Evolutionary conservation across 2,888 invertebrate species (phyloP), one percentile per base, ranked within the genome.

Genomic region (Nemurella pictetii): DNA sequence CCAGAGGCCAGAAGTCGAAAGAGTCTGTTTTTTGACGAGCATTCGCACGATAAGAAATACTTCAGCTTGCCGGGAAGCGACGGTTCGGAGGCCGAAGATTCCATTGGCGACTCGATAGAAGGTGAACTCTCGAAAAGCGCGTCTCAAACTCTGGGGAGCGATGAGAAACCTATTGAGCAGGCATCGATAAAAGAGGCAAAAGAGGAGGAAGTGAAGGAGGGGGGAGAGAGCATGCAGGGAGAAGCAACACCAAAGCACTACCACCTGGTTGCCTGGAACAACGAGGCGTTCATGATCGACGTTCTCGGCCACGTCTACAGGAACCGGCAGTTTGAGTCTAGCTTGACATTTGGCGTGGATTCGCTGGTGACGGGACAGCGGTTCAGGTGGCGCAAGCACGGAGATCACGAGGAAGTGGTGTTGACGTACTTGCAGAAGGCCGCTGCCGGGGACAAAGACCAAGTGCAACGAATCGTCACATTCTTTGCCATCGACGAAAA

Each of bases 201-300:
- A 3, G 9, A 29, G 29, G 9, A 9, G n/a, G 9, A 12, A n/a
- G n/a, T 27, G 12, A 26, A 20, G 25, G n/a, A 80, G 80, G 27
- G 2, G 27, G 80, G 3, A 20, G 80, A 20, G 4, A 32, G 32
- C 4, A n/a, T 80, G 27, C 80, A 80, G 80, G 80, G 9, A 4
- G 29, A 5, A 20, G 1, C 27, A 9, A 27, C 36, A 27, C 7
- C 5, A n/a, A 9, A 2, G 7, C 28, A 26, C 72, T 9, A n/a
- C 72, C 35, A 72, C n/a, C 36, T 83, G 25, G 55, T 83, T 5
- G 80, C 84, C 0, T 84, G 84, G 84, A 84, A 84, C 80, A 84
- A 84, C 80, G 80, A 55, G 9, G 4, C 12, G 12, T 30, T 72
- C 27, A 32, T 80, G 28, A 25, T 84, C 4, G 28, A 81, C 25